Conservation (phyloP, 23 tunicate genomes). For the Ciona savignyi region DNA sequence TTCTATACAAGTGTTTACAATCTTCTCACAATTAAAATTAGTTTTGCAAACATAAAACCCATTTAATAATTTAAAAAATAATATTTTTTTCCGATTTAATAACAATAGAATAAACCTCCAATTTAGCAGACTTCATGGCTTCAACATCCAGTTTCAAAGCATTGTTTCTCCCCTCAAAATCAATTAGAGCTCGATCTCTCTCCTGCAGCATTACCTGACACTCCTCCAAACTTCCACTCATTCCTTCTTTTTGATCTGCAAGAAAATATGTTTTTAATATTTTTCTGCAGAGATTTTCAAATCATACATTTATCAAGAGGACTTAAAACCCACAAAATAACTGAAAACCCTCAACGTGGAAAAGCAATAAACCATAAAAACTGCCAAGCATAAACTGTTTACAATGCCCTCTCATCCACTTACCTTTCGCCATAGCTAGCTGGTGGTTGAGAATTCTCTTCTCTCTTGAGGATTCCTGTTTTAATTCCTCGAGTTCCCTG, state of each 20-base stretch:
- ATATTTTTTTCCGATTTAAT: constrained; percentile 44
- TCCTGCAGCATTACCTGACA: constrained; percentile 48
- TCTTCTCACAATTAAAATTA: too few species aligned
- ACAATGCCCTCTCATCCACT: too few species aligned
- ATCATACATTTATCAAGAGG: neutral
- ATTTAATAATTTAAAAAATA: too few species aligned
- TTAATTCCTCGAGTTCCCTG: constrained; percentile 46
- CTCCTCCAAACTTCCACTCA: constrained; percentile 68
- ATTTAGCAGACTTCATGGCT: constrained; percentile 45
- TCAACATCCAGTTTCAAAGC: constrained; percentile 50
- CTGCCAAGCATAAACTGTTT: too few species aligned
- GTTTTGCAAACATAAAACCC: too few species aligned
- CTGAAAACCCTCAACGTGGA: too few species aligned
- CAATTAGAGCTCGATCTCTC: constrained; percentile 52
- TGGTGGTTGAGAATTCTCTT: constrained; percentile 75
- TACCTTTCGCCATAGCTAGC: constrained; percentile 83
- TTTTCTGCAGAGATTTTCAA: too few species aligned
- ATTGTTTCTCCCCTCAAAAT: constrained; percentile 32
- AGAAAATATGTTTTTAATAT: neutral
- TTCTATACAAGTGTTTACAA: too few species aligned
- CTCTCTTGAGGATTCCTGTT: constrained; percentile 52
- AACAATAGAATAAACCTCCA: constrained; percentile 50
- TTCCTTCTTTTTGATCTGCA: constrained; percentile 62
- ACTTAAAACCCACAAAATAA: too few species aligned
- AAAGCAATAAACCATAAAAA: neutral